phyloP scores from a whole-genome alignment of 1,140 invertebrate genomes.

The Pristionchus pacificus region DNA sequence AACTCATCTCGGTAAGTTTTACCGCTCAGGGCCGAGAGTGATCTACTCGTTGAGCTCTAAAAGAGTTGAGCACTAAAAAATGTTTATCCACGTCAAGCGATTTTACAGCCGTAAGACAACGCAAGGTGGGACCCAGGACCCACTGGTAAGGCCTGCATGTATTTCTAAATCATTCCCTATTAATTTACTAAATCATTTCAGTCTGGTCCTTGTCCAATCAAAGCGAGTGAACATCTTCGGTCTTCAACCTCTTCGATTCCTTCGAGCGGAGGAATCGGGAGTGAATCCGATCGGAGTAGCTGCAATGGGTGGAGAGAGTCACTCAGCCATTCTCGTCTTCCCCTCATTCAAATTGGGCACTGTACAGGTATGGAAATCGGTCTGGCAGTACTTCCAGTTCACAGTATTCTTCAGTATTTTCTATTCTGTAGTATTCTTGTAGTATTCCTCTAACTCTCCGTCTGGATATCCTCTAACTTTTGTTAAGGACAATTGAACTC shows the following conservation, averaged over 20 bases:
- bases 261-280: background rate
- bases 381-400: background rate
- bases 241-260: background rate
- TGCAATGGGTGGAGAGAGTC: background rate
- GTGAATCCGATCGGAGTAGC: background rate
- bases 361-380: background rate
- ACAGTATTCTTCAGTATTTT: no score
- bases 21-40: no score
- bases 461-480: no score
- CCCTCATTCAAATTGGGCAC: background rate
- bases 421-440: no score
- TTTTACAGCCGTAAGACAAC: no score
- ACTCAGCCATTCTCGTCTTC: background rate
- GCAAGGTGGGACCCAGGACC: no score
- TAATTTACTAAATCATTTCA: background rate
- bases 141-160: no score
- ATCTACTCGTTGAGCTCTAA: no score
- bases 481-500: no score
- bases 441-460: no score
- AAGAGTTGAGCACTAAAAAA: background rate
- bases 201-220: background rate
- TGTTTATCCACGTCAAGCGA: background rate
- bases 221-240: background rate
- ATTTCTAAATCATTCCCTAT: no score
- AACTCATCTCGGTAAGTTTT: no score